These are phyloP conservation scores for cattle (Bos taurus) DNA, from an alignment of 2,113 vertebrate species.

Conservation along the genomic window DNA sequence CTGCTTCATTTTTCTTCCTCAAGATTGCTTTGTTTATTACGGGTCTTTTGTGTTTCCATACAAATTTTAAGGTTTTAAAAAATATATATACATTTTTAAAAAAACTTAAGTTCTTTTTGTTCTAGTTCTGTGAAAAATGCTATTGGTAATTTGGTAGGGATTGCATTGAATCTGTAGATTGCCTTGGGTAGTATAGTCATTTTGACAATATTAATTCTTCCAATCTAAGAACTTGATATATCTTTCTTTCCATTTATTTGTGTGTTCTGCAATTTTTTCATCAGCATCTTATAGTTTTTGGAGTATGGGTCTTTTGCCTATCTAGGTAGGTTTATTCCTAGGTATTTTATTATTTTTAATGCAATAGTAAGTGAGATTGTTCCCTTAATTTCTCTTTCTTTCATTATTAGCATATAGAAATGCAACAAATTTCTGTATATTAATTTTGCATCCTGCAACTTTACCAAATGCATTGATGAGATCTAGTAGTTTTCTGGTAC, in stretches of 20 bases:
- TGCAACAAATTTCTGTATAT: not conserved
- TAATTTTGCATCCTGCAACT: not conserved
- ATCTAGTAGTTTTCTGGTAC: not conserved
- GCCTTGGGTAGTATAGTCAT: not conserved
- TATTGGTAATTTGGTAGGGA: not conserved
- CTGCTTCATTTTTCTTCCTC: not conserved
- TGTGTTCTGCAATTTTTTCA: not conserved
- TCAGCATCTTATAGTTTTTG: not conserved
- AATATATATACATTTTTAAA: too few relatives aligned
- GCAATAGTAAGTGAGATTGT: not conserved
- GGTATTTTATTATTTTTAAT: not conserved
- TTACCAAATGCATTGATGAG: not conserved
- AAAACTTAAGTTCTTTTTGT: not conserved
- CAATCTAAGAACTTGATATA: not conserved
- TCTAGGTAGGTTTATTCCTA: not conserved
- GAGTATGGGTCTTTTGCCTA: not conserved
- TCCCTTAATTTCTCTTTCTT: not conserved
- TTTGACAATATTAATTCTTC: not conserved
- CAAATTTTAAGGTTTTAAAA: not conserved
- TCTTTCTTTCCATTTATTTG: not conserved
- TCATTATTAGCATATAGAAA: not conserved
- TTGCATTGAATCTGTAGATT: not conserved
- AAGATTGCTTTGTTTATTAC: not conserved
- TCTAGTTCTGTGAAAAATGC: not conserved
- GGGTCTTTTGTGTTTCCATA: not conserved